phyloP scores from a whole-genome alignment of 2,888 invertebrate genomes.

The Acronicta psi region DNA sequence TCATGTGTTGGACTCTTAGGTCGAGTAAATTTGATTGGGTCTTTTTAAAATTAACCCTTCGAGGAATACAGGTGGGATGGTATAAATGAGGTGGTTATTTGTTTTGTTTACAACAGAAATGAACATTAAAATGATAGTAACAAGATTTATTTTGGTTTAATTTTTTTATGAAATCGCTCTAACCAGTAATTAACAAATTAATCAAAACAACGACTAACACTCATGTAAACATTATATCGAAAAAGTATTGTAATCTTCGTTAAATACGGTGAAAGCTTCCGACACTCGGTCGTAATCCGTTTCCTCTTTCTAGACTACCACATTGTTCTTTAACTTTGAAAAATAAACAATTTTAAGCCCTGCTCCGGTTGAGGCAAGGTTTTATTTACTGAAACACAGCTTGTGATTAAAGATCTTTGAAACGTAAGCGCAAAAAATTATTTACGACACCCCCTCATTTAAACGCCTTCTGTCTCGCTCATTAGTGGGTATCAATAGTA shows the following conservation, averaged over 20 bases:
- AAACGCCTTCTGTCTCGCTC: slow-evolving; percentile 72
- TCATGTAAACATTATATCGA: slow-evolving; percentile 57
- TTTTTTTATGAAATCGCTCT: slow-evolving; percentile 3
- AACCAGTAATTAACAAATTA: slow-evolving; percentile 42
- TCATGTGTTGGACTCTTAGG: too few relatives aligned
- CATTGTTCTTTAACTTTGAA: slow-evolving; percentile 67
- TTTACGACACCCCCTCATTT: slow-evolving; percentile 85
- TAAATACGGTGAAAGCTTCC: slow-evolving; percentile 78
- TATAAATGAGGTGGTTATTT: too few relatives aligned
- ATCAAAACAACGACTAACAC: slow-evolving; percentile 46
- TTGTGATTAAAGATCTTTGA: slow-evolving; percentile 73
- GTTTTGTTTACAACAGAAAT: too few relatives aligned
- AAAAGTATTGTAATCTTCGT: slow-evolving; percentile 71
- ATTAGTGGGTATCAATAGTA: slow-evolving; percentile 49
- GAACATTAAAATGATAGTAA: too few relatives aligned
- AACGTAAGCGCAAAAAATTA: slow-evolving; percentile 78
- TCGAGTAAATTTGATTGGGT: too few relatives aligned
- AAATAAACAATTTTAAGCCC: slow-evolving; percentile 56
- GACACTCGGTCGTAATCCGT: slow-evolving; percentile 76
- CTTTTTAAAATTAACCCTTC: too few relatives aligned
- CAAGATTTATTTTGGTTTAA: not conserved
- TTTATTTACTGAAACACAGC: slow-evolving; percentile 43
- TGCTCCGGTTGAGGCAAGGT: slow-evolving; percentile 46
- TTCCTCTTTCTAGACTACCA: slow-evolving; percentile 73
- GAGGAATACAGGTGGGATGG: too few relatives aligned